phyloP scores from a whole-genome alignment of 2,113 vertebrate species.

The Syngnathus floridae region DNA sequence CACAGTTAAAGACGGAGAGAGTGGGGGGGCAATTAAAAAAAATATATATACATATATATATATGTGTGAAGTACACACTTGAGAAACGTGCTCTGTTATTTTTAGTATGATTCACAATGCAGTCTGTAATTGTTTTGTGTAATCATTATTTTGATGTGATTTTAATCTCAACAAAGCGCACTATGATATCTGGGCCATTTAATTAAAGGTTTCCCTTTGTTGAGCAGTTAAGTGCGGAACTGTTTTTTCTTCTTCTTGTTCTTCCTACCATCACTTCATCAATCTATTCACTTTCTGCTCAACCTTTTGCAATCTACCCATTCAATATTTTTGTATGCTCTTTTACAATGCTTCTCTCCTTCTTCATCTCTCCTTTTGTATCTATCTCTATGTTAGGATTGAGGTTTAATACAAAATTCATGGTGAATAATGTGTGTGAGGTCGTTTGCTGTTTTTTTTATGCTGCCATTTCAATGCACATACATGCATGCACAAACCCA shows the following conservation, averaged over 20 bases:
- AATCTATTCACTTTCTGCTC: no score
- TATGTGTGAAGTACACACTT: no score
- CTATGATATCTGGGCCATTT: no score
- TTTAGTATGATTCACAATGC: background rate
- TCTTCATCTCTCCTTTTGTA: constrained; percentile 26
- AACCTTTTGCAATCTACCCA: background rate
- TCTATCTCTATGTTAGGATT: constrained; percentile 51
- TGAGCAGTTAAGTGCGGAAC: no score
- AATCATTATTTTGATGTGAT: background rate
- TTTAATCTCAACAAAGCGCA: background rate
- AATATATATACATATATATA: no score
- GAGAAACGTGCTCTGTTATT: background rate
- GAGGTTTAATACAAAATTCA: constrained; percentile 73
- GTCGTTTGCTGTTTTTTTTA: constrained; percentile 57
- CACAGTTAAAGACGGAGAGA: no score
- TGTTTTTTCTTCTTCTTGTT: no score
- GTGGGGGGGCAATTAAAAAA: no score
- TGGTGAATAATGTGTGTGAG: constrained; percentile 78
- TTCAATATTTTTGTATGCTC: background rate
- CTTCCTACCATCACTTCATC: background rate
- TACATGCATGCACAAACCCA: constrained; percentile 16
- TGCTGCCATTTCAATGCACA: constrained; percentile 36
- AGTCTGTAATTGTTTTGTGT: background rate
- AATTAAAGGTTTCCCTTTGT: no score
- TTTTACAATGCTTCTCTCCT: background rate